These are phyloP conservation scores for Smithornis capensis DNA, from an alignment of 2,113 vertebrate genomes.

Conservation along the genomic window DNA sequence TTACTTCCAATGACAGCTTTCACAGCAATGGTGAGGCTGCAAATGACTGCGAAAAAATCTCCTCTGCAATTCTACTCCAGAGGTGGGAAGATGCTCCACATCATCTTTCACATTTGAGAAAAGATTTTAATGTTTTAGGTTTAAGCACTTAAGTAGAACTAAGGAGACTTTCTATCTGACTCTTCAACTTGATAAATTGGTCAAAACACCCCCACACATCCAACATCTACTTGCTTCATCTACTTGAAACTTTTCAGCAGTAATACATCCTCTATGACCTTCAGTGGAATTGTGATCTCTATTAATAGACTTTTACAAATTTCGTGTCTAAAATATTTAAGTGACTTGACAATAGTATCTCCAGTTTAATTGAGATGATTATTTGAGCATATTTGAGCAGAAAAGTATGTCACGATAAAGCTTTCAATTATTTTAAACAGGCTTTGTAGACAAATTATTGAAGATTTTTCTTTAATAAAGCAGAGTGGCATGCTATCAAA, in stretches of 20 bases:
- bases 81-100: neutral
- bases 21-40: neutral
- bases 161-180: constrained; percentile 5
- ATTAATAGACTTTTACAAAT: neutral
- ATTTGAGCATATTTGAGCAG: constrained; percentile 18
- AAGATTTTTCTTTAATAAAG: constrained; percentile 63
- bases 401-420: constrained; percentile 26
- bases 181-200: constrained; percentile 48
- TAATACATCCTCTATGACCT: neutral
- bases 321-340: neutral
- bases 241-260: neutral
- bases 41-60: neutral
- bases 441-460: constrained; percentile 46
- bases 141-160: neutral
- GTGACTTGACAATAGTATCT: neutral
- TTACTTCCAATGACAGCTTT: neutral
- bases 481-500: constrained; percentile 71
- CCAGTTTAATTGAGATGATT: neutral
- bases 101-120: neutral
- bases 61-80: neutral
- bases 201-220: neutral
- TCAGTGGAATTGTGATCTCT: neutral
- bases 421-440: constrained; percentile 37
- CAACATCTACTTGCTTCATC: neutral
- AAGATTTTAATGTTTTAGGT: neutral